Evolutionary conservation across 1,140 invertebrate species (phyloP), one percentile per base, ranked within the genome.

Genomic region (Monochamus saltuarius): DNA sequence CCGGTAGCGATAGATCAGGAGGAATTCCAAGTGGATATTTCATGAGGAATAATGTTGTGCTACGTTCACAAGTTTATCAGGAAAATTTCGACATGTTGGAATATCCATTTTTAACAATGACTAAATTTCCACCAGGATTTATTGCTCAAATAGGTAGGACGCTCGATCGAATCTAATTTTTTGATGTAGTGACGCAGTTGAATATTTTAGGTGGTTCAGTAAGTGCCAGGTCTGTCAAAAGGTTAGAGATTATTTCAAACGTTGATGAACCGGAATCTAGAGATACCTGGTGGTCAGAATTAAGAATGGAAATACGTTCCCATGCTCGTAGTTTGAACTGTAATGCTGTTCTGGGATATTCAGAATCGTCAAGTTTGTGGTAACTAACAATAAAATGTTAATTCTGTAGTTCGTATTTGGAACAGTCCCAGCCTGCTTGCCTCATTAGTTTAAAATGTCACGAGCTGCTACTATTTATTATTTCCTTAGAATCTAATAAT

Each of bases 81-180:
- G 73, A 76, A 40, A 75, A 73, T 62, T 74, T 76, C 63, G 90
- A 93, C 67, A 88, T 93, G 84, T 75, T 94, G 67, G 95, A 98
- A 75, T 98, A 96, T 78, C 96, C 96, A 0, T 98, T 99, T 73
- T 83, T 99, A 11, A 98, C 95, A 0, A 90, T 98, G 85, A 86
- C 88, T 1, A 89, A 90, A 66, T 96, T 93, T 77, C 94, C 95
- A 17, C 80, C 85, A 1, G 91, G 90, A 34, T 95, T 98, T 68
- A 88, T 98, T 68, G 78, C 91, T 14, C 90, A 94, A 73, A 84
- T 97, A 69, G 95, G 95, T 91, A 80, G 79, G 59, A 64, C 22
- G 10, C 17, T 29, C 10, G 11, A 14, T 19, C 10, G 7, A 22
- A 4, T 51, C 35, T 51, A 14, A 19, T 47, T 22, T 1, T 14